A percentile compares a stretch with the other conserved stretches of the same genome.
These are phyloP conservation scores for Orussus abietinus DNA, from an alignment of 1,140 invertebrate genomes.

Conservation along the genomic window DNA sequence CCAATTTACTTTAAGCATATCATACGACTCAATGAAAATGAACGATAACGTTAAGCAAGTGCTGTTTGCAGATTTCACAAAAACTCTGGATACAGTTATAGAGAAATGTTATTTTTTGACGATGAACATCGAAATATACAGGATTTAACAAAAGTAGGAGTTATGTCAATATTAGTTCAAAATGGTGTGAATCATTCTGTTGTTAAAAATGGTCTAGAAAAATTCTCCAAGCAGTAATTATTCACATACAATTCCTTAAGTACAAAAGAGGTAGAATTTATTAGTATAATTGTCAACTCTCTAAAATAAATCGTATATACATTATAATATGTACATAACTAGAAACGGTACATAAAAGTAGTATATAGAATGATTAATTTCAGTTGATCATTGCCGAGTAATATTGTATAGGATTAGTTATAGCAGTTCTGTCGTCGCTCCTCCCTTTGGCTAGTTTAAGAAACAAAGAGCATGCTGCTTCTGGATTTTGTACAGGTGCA, in stretches of 20 bases:
- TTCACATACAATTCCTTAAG: conserved; percentile 15
- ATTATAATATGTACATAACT: not conserved
- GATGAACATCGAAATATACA: conserved; percentile 63
- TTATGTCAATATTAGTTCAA: conserved; percentile 56
- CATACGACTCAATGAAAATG: conserved; percentile 7
- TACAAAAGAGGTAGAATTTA: conserved; percentile 12
- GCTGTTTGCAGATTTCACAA: conserved; percentile 57
- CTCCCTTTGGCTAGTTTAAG: conserved; percentile 26
- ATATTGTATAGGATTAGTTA: conserved; percentile 42
- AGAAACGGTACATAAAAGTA: conserved; percentile 6
- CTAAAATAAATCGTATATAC: not conserved
- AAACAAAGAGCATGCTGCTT: conserved; percentile 33
- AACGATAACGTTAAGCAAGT: conserved; percentile 18
- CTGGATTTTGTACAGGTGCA: conserved; percentile 19
- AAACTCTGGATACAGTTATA: conserved; percentile 55
- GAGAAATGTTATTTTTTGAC: conserved; percentile 72
- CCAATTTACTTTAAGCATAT: conserved; percentile 11
- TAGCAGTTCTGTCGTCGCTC: conserved; percentile 18
- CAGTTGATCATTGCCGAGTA: conserved; percentile 28
- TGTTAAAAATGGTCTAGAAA: conserved; percentile 50
- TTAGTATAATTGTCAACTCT: conserved; percentile 6
- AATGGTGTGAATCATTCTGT: conserved; percentile 54
- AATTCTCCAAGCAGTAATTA: conserved; percentile 36
- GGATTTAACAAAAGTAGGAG: conserved; percentile 57
- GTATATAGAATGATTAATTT: conserved; percentile 14